Conservation (phyloP, 2,888 invertebrate species). For the Cantharis lateralis region DNA sequence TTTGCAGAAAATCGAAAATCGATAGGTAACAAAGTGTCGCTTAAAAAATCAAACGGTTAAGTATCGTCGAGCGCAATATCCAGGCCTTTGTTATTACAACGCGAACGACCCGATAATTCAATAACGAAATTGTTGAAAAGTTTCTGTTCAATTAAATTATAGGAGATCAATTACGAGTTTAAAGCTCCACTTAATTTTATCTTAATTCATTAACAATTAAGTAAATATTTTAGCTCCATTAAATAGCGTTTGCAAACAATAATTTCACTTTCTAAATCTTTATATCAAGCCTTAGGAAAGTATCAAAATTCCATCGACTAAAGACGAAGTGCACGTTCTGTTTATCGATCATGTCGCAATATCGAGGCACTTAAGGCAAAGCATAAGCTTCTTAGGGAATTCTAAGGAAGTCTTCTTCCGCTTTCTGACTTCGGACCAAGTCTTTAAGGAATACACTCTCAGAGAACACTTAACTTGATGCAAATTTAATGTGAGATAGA, state of each 20-base stretch:
- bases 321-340: constrained; percentile 39
- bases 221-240: background rate
- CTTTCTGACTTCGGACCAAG: constrained; percentile 46
- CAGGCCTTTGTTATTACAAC: background rate
- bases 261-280: constrained; percentile 4
- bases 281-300: constrained; percentile 10
- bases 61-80: background rate
- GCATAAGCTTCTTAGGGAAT: constrained; percentile 57
- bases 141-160: background rate
- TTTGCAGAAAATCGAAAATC: background rate
- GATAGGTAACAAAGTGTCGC: background rate
- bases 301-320: constrained; percentile 30
- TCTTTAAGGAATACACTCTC: constrained; percentile 45
- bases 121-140: background rate
- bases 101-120: background rate
- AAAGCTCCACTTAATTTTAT: background rate
- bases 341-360: constrained; percentile 55
- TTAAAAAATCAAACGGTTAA: background rate
- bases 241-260: background rate
- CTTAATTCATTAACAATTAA: constrained; percentile 1
- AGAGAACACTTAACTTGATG: constrained; percentile 57
- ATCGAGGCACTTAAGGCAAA: constrained; percentile 54
- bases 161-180: background rate
- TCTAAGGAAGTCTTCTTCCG: constrained; percentile 49
- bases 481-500: constrained; percentile 58